These are phyloP conservation scores for Centropus bengalensis DNA, from an alignment of 2,113 vertebrate genomes.

Conservation along the genomic window DNA sequence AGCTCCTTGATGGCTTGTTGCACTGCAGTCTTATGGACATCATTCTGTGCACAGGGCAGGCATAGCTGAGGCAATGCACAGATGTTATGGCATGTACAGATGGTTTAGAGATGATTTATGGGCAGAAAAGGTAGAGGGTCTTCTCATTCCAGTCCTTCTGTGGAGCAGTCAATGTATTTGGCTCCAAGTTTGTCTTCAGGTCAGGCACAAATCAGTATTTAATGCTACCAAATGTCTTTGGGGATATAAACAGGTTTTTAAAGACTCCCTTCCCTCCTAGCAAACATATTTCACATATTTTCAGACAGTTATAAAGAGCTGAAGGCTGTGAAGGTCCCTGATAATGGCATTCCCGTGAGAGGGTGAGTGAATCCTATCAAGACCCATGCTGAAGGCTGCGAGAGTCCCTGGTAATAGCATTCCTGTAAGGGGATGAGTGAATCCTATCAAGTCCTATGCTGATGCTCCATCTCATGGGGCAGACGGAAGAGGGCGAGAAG, in stretches of 20 bases:
- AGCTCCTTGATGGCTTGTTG: neutral
- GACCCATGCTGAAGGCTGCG: neutral
- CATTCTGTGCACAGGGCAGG: neutral
- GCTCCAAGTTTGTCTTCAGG: slow-evolving; percentile 15
- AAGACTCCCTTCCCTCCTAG: slow-evolving; percentile 26
- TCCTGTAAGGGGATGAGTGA: neutral
- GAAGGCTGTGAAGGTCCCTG: neutral
- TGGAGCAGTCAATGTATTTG: neutral
- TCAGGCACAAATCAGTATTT: neutral
- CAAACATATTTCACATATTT: neutral
- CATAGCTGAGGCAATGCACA: neutral
- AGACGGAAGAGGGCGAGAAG: neutral
- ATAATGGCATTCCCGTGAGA: neutral
- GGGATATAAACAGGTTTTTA: slow-evolving; percentile 17
- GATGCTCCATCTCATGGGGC: neutral
- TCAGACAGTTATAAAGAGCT: neutral
- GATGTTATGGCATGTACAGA: neutral
- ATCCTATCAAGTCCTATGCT: neutral
- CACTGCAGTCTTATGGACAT: neutral
- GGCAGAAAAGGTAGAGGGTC: neutral
- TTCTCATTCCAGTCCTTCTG: neutral
- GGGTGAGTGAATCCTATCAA: neutral
- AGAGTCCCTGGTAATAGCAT: neutral
- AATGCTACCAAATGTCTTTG: neutral
- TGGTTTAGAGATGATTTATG: neutral